Base-by-base conservation (phyloP, 2,888 invertebrate species). In the Clistopyga incitator region DNA sequence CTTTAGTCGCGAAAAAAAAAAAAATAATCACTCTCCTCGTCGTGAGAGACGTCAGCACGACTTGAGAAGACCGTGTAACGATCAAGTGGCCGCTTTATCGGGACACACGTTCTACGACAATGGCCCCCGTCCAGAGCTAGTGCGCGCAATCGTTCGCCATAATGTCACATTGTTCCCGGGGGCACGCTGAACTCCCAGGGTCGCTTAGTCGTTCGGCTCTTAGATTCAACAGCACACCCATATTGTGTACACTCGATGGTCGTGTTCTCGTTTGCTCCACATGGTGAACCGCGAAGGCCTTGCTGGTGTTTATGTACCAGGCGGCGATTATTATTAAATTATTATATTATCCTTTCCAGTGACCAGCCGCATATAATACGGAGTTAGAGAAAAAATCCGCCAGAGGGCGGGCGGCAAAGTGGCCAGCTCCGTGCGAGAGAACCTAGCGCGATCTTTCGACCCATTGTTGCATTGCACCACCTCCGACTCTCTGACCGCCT, bases 101-200 rank as follows among this genome's bases (percentile, higher is more conserved):
- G 68, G 77, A 83, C 80, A 80, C 77, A 77, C 65, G 80, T 84
- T 84, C 67, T 71, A 78, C 61, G 80, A 87, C 88, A 38, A 38
- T 38, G 38, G 38, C 38, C 38, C 8, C 80, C 82, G 87, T 87
- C 82, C 87, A 84, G 87, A 45, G 54, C 70, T 25, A 29, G 38
- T 29, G 23, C 13, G 72, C 59, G 65, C 64, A 64, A 72, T 89
- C 88, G 87, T 89, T 90, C 89, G 88, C 87, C 87, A 88, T 90
- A 90, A 90, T 90, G 90, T 90, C 90, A 89, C 89, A 90, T 90
- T 90, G 90, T 90, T 90, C 88, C 87, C 88, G 88, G 74, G 87
- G 80, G 82, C 84, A 81, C 85, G 85, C 85, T 59, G 85, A 72
- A 72, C 78, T 65, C 72, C 38, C 38, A n/a, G 38, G 38, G 59